These are phyloP conservation scores for Motacilla alba DNA, from an alignment of 2,113 vertebrate genomes.

Conservation along the genomic window DNA sequence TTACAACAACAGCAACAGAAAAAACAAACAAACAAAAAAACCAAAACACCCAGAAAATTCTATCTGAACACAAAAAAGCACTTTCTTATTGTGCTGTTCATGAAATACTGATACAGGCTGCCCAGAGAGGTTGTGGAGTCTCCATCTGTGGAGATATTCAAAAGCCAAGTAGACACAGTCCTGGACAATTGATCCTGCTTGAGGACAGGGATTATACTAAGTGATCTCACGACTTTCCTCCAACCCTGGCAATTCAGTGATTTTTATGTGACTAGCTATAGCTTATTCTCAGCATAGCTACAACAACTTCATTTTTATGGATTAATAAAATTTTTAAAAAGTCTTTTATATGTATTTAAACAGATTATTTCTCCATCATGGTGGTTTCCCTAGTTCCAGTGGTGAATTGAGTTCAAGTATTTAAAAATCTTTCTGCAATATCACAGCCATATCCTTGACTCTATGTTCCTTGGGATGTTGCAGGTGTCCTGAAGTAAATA, in stretches of 20 bases:
- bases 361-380: not conserved
- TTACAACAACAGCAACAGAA: too few relatives aligned
- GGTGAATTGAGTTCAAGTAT: not conserved
- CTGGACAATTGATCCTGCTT: not conserved
- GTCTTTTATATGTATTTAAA: conserved; percentile 1
- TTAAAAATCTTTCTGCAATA: not conserved
- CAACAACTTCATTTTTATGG: not conserved
- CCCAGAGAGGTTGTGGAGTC: not conserved
- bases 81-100: not conserved
- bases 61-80: not conserved
- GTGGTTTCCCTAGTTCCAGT: not conserved
- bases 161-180: not conserved
- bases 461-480: not conserved
- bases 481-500: conserved; percentile 50
- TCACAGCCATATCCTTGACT: not conserved
- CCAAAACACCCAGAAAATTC: not conserved
- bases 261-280: not conserved
- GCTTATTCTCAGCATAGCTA: not conserved
- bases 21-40: too few relatives aligned
- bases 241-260: not conserved
- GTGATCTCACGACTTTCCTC: not conserved
- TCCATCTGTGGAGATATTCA: not conserved
- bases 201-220: not conserved
- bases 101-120: not conserved
- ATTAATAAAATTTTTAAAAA: not conserved